Evolutionary conservation across 2,888 invertebrate species (phyloP), one percentile per base, ranked within the genome.

Genomic region (Scaptomyza tumidula): DNA sequence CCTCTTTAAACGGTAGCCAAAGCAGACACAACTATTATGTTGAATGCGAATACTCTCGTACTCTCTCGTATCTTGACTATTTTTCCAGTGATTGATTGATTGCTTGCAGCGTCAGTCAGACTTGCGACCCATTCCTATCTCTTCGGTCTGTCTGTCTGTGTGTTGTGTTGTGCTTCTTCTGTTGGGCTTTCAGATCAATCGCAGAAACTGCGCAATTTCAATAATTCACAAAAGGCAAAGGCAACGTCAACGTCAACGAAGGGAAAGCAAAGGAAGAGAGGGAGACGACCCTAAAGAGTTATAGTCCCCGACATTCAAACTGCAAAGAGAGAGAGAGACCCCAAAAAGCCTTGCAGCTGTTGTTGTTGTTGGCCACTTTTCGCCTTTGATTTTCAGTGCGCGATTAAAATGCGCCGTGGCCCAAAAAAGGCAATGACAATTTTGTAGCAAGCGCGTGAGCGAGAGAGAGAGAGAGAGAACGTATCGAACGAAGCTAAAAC

Each of bases 161-260:
- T 33, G 33, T 10, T 44, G 10, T 33, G 33, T 10, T 31, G 16
- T 53, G 29, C 19, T 45, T 33, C 52, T 56, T 37, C 57, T 59
- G 53, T 69, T 46, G 66, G 66, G 33, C 70, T 35, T 35, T 35
- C 35, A 71, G 80, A 74, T 78, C 81, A 84, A 81, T 84, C 76
- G 81, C 62, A 75, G 68, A 71, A 75, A 75, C 80, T 68, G 83
- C 71, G 83, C 86, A 86, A 84, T 84, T 84, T 84, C 86, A 85
- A 85, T 85, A 85, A 84, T 84, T 86, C 84, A 85, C 86, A 79
- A 85, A 79, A 79, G 84, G 84, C 41, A 41, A 14, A 14, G 14
- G 49, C 78, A 80, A 85, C 70, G 75, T 75, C 72, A 48, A 46
- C 31, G 54, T 53, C 64, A 69, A 71, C 73, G 50, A 71, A n/a